phyloP scores from a whole-genome alignment of 1,140 invertebrate species.

The Drosophila ogumai region DNA sequence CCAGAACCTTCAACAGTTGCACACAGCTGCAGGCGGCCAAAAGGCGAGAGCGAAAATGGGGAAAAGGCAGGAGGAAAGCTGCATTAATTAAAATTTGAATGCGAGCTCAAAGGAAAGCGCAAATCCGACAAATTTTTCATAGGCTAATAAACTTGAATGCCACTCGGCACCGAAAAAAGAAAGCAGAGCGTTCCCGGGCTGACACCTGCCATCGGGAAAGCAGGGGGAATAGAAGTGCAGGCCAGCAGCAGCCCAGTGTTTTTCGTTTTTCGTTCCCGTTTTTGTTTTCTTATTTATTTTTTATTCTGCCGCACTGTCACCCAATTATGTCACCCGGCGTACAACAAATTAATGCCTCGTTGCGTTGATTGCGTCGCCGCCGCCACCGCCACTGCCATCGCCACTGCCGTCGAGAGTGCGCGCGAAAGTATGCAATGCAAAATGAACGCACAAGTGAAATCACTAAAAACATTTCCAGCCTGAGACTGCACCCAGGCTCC shows the following conservation, averaged over 20 bases:
- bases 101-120: constrained; percentile 73
- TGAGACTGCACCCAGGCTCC: constrained; percentile 28
- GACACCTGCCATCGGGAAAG: constrained; percentile 30
- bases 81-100: constrained; percentile 83
- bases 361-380: constrained; percentile 77
- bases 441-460: constrained; percentile 73
- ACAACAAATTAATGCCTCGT: constrained; percentile 84
- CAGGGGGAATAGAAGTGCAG: constrained; percentile 41
- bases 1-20: constrained; percentile 29
- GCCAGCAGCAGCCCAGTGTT: constrained; percentile 53
- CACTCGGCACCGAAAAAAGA: constrained; percentile 52
- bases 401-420: constrained; percentile 52
- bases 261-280: constrained; percentile 31
- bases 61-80: constrained; percentile 19
- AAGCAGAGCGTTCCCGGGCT: constrained; percentile 35
- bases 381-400: not conserved
- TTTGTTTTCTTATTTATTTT: constrained; percentile 46
- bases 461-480: constrained; percentile 72
- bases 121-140: constrained; percentile 82
- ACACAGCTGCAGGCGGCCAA: constrained; percentile 10
- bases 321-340: constrained; percentile 83
- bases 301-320: constrained; percentile 79
- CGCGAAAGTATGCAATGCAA: constrained; percentile 73
- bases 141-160: constrained; percentile 83
- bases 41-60: not conserved